Evolutionary conservation across 1,140 invertebrate species (phyloP).

Genomic region (Drosophila sulfurigaster): DNA sequence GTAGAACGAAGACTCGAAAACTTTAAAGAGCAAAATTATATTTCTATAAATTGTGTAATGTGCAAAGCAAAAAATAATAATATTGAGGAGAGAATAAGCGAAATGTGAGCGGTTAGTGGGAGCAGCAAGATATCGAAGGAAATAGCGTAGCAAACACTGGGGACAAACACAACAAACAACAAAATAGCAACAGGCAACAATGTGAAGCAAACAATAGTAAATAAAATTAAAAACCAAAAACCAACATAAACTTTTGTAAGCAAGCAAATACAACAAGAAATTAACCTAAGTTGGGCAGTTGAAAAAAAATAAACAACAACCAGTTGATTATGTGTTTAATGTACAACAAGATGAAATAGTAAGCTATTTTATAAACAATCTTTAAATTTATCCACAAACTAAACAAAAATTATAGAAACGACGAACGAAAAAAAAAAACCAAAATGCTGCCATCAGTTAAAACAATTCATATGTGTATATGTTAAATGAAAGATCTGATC

Average conservation of each 20-base stretch:
- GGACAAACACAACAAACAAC: slow-evolving; percentile 30
- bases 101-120: slow-evolving; percentile 28
- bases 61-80: slow-evolving; percentile 22
- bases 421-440: slow-evolving; percentile 21
- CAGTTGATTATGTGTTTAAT: slow-evolving; percentile 69
- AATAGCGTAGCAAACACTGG: slow-evolving; percentile 72
- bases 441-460: slow-evolving; percentile 73
- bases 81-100: not conserved
- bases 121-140: slow-evolving; percentile 23
- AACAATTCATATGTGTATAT: slow-evolving; percentile 42
- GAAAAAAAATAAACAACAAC: slow-evolving; percentile 26
- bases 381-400: slow-evolving; percentile 54
- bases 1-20: slow-evolving; percentile 73
- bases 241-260: slow-evolving; percentile 61
- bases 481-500: slow-evolving; percentile 34
- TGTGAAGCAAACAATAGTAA: slow-evolving; percentile 76
- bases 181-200: slow-evolving; percentile 53
- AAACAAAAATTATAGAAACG: slow-evolving; percentile 7
- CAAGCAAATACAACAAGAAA: slow-evolving; percentile 22
- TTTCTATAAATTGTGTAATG: slow-evolving; percentile 68
- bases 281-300: slow-evolving; percentile 48
- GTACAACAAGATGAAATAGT: slow-evolving; percentile 50
- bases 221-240: slow-evolving; percentile 33
- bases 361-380: slow-evolving; percentile 74
- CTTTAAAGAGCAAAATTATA: slow-evolving; percentile 64